A percentile compares a stretch with the other conserved stretches of the same genome.
These are phyloP conservation scores for Lasioglossum oenotherae DNA, from an alignment of 2,888 invertebrate species.

Conservation along the genomic window DNA sequence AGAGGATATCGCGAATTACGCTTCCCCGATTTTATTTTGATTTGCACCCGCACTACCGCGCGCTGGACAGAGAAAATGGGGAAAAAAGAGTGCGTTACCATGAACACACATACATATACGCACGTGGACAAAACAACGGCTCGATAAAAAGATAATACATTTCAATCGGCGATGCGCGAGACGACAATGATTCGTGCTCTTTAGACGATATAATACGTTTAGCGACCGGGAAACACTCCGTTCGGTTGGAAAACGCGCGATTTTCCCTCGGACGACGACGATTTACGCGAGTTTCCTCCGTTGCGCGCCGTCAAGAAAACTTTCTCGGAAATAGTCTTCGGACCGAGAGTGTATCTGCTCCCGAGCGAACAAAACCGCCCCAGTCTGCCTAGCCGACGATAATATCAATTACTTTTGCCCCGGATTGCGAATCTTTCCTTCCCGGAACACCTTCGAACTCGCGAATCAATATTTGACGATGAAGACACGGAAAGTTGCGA, in stretches of 20 bases:
- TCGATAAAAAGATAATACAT: constrained; percentile 41
- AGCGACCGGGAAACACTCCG: neutral
- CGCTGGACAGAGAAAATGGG: neutral
- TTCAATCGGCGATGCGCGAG: constrained; percentile 27
- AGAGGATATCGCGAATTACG: constrained; percentile 41
- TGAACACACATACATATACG: constrained; percentile 7
- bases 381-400: neutral
- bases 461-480: neutral
- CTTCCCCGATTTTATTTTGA: constrained; percentile 33
- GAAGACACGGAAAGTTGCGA: neutral
- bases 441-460: neutral
- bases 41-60: constrained; percentile 16
- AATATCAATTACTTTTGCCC: neutral
- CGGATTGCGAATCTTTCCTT: neutral
- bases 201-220: neutral
- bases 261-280: neutral
- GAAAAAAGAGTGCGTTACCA: neutral
- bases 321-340: neutral
- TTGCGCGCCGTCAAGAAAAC: neutral
- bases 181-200: constrained; percentile 28
- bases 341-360: neutral
- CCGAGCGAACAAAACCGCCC: neutral
- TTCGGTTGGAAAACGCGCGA: neutral
- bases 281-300: neutral
- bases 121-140: constrained; percentile 22